Base-by-base conservation (phyloP, 1,140 invertebrate species). In the Sitophilus oryzae region DNA sequence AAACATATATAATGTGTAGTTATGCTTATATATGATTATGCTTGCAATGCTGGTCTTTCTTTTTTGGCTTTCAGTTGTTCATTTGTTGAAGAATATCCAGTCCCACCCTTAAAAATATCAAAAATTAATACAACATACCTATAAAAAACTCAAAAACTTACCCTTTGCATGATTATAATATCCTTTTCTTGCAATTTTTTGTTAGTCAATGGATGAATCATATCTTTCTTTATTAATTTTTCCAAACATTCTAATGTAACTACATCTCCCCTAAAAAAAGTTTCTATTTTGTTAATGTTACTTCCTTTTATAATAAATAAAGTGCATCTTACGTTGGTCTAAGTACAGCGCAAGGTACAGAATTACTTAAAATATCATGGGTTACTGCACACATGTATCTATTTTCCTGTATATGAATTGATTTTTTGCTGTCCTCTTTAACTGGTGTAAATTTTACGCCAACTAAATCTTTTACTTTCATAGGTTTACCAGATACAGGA, bases 321-420 rank as follows among this genome's bases (percentile, higher is more conserved):
- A n/a, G n/a, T n/a, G n/a, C n/a, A 30, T 6, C 82, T 84, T 80
- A 93, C 88, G 90, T 93, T 53, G 91, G 85, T 75, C 79, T 86
- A 18, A 99, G 80, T 41, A 98, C 88, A 52, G 89, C 94, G 74
- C 89, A 94, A 5, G 93, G 92, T 2, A 94, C 84, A 15, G 92
- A 91, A 77, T 99, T 98, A 56, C 90, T 88, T 9, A 99, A 73
- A 45, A 96, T 82, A 76, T 99, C 97, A 73, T 94, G 89, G 20
- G 95, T 98, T 0, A 99, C 87, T 3, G 96, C 89, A 75, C 97
- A 99, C 82, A 96, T 96, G 71, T 96, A 99, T 67, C 94, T 79
- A 42, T 91, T 89, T 71, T 93, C 80, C 71, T 88, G 89, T 20
- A 84, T 79, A 60, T 91, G 89, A 1, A 91, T 70, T 1, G 88